Base-by-base conservation (phyloP, 2,888 invertebrate species). In the Deilephila elpenor region DNA sequence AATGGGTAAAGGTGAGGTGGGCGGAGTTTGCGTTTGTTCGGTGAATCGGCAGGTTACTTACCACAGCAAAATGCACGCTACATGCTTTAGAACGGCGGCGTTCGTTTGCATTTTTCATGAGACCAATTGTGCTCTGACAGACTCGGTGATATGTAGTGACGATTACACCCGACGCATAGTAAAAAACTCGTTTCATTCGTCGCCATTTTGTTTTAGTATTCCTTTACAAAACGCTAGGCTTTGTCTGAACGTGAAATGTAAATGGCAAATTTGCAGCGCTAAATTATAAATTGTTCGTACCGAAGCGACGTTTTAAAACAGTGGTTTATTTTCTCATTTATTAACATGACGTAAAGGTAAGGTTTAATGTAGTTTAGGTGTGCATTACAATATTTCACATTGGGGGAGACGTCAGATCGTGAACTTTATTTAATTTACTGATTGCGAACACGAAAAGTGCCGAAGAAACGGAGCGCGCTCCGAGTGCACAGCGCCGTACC, bases 401-500 rank as follows among this genome's bases (percentile, higher is more conserved):
- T 73, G 73, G 77, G 77, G 74, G 73, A 83, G 83, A 83, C 82
- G 78, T 79, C 80, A 81, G 74, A 71, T 80, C 79, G 78, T 78
- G 81, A 88, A 89, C 84, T 89, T 89, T 88, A 89, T 89, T 88
- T 89, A 87, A 90, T 90, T 89, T 89, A 86, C 87, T 88, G 89
- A 88, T 89, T 88, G 87, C 83, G 84, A 84, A 84, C 85, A 87
- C 86, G 84, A 86, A 88, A 87, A 88, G 87, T 86, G 83, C 79
- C 25, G 75, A 75, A 74, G 77, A 82, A 84, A 82, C 82, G 82
- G 82, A 86, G 83, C 82, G 77, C 82, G 75, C 79, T 77, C 82
- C 80, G 78, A 79, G 82, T 76, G 78, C 80, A 62, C 34, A 29
- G 5, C 32, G 32, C 32, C 0, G 1, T 32, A 7, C 19, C 5